Conservation (phyloP, 2,797 vertebrate genomes). For the Myotis pilosus region DNA sequence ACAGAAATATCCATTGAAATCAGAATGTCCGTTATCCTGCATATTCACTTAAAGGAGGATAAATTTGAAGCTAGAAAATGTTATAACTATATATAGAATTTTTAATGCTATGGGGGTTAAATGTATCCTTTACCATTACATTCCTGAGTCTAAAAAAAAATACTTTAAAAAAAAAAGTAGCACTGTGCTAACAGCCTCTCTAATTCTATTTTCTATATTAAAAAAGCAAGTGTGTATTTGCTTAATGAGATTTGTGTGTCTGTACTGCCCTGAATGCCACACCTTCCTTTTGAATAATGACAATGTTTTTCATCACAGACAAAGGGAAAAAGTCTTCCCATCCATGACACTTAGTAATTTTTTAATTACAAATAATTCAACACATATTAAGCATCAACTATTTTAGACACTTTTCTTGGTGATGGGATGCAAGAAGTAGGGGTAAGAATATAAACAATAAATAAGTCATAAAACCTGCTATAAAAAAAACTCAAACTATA, state of each 20-base stretch:
- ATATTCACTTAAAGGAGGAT: slow-evolving; percentile 41
- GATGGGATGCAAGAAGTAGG: background rate
- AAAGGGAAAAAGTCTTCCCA: background rate
- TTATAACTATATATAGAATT: background rate
- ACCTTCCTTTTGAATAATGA: background rate
- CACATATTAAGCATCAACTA: background rate
- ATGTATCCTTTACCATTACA: slow-evolving; percentile 21
- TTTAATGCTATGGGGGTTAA: background rate
- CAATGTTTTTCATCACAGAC: background rate
- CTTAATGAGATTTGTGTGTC: background rate
- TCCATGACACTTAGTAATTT: background rate
- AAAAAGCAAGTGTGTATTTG: slow-evolving; percentile 22
- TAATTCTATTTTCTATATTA: background rate
- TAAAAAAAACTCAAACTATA: background rate
- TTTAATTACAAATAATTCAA: slow-evolving; percentile 18
- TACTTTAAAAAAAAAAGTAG: background rate
- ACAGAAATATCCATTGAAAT: slow-evolving; percentile 4
- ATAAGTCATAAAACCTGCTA: background rate
- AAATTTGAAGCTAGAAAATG: slow-evolving; percentile 32
- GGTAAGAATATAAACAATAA: background rate
- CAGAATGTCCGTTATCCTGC: background rate
- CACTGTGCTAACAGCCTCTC: background rate
- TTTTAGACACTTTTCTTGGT: background rate
- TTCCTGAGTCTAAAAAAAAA: background rate
- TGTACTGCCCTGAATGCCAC: background rate